These are phyloP conservation scores for Meandrina meandrites DNA, from an alignment of 92 coral and sea anemone genomes.

Conservation along the genomic window DNA sequence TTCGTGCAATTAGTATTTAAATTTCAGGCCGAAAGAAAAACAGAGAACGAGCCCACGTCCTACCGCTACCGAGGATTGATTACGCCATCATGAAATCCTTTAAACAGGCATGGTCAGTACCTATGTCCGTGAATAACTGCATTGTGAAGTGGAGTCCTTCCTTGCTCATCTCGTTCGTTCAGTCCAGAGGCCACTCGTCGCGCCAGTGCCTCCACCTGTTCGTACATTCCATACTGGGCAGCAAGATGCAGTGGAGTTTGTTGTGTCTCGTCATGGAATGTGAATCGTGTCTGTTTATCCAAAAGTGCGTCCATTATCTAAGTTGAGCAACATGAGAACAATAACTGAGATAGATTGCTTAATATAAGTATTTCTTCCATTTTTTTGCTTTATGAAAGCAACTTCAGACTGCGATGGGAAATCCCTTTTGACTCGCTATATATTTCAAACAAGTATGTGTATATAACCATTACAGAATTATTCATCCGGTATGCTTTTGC, in stretches of 20 bases:
- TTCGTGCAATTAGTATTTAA: neutral
- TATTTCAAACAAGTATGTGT: no score
- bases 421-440: no score
- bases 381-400: no score
- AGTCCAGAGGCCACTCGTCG: constrained; percentile 72
- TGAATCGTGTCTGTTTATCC: constrained; percentile 56
- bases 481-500: neutral
- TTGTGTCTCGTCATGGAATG: constrained; percentile 80
- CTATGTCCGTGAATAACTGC: constrained; percentile 80
- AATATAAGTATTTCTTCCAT: neutral
- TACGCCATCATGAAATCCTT: neutral
- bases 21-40: neutral
- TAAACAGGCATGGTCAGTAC: constrained; percentile 23
- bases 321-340: neutral
- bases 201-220: constrained; percentile 77
- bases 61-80: neutral
- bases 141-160: constrained; percentile 72
- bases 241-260: constrained; percentile 83
- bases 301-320: constrained; percentile 73
- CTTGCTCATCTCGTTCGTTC: constrained; percentile 79
- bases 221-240: constrained; percentile 69
- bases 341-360: neutral
- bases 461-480: no score
- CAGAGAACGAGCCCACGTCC: neutral
- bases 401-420: no score